Evolutionary conservation across 2,113 vertebrate species (phyloP).

Genomic region (Oreochromis aureus): DNA sequence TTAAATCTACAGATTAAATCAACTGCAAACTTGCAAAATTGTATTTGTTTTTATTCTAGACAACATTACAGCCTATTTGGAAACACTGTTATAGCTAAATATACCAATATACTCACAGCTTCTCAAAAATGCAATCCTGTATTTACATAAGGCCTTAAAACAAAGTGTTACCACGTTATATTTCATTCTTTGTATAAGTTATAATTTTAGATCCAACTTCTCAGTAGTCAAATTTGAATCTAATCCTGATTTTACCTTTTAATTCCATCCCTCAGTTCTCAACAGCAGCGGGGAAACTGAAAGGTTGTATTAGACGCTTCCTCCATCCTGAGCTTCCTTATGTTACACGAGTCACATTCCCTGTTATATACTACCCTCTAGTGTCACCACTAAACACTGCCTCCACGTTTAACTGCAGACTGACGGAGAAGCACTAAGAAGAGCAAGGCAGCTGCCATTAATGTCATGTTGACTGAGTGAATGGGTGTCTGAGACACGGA

Average conservation of each 20-base stretch:
- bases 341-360: background rate
- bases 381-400: constrained; percentile 19
- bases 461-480: constrained; percentile 39
- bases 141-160: background rate
- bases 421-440: background rate
- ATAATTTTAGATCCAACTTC: background rate
- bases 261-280: background rate
- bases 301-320: background rate
- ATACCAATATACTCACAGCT: background rate
- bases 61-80: background rate
- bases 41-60: background rate
- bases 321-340: background rate
- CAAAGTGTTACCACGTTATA: background rate
- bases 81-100: background rate
- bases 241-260: background rate
- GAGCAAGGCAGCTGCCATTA: constrained; percentile 15
- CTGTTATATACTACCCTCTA: constrained; percentile 29
- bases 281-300: background rate
- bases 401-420: background rate
- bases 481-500: constrained; percentile 32
- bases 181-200: background rate
- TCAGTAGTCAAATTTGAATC: background rate
- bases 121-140: background rate
- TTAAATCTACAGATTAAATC: background rate
- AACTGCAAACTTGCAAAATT: background rate